phyloP scores from a whole-genome alignment of 2,888 invertebrate genomes.

The Cataglyphis cursor region DNA sequence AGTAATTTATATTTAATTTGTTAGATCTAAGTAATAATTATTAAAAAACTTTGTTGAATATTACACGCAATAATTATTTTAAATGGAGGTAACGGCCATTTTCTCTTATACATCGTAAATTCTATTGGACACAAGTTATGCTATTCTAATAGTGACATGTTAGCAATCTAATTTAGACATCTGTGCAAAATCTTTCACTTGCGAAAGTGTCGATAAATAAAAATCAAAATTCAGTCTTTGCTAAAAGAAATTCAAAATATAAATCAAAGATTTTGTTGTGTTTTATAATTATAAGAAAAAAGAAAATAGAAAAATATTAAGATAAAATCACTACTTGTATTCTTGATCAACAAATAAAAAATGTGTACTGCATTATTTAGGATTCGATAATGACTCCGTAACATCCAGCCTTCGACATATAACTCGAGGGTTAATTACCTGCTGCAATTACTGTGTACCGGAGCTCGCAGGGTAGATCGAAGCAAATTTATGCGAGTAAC shows the following conservation, averaged over 20 bases:
- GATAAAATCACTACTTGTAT: not conserved
- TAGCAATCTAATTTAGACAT: no score
- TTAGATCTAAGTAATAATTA: no score
- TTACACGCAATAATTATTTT: no score
- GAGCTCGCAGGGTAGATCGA: slow-evolving; percentile 37
- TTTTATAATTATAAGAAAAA: not conserved
- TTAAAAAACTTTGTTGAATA: no score
- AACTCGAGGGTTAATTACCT: slow-evolving; percentile 42
- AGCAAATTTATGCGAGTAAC: slow-evolving; percentile 49
- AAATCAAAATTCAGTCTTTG: not conserved
- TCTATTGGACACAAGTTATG: no score
- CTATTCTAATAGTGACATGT: no score
- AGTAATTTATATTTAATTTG: no score
- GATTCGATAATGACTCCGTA: not conserved
- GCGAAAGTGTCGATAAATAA: not conserved
- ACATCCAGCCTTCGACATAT: slow-evolving; percentile 7
- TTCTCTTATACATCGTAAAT: no score
- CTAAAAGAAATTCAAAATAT: not conserved
- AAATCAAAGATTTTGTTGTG: not conserved
- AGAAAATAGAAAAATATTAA: not conserved
- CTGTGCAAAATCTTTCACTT: not conserved
- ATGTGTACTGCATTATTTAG: slow-evolving; percentile 21
- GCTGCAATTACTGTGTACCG: slow-evolving; percentile 42
- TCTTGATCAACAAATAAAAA: not conserved
- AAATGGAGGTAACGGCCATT: no score